Evolutionary conservation across 2,113 vertebrate species (phyloP), one percentile per base, ranked within the genome.

Genomic region (Gasterosteus aculeatus): DNA sequence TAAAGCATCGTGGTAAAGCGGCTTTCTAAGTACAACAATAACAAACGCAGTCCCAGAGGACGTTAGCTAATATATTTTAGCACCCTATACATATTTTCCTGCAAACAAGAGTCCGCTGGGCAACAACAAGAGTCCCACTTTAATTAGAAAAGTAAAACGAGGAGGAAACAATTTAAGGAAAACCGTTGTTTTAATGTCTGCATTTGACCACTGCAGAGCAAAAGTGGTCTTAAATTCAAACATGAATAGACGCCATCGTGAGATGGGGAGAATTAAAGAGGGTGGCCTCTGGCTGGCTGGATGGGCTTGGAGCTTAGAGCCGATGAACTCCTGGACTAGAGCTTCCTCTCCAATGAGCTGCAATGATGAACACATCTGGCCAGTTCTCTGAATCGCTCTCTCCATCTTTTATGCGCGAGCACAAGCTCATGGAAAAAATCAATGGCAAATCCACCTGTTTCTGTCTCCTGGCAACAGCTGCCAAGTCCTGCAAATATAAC

Each of bases 351-450:
- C 83, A 79, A 1, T 85, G 85, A 89, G 69, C 76, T 77, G 81
- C 51, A 62, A 71, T 81, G 57, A 84, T 82, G 57, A 84, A 64
- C 82, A 87, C 82, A 90, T 89, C 81, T 92, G 84, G 68, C 46
- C 64, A 31, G 69, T 69, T 51, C 79, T 39, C 57, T 44, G 66
- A 58, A 71, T 67, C n/a, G 1, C 54, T n/a, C 26, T 70, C 41
- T 41, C 35, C 31, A 64, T 79, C 19, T 75, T 82, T 64, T 15
- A 66, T 82, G 53, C 51, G 69, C 47, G 18, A 10, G 72, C 33
- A 49, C 8, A 60, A 67, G 68, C 63, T 77, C 67, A 63, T 39
- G 60, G 35, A 65, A 44, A 77, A 82, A 84, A 85, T 84, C 87
- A 75, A 86, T 76, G 4, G 46, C 64, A 65, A 46, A 63, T 42